Base-by-base conservation (phyloP, 2,797 vertebrate genomes). In the Percopsis omiscomaycus region DNA sequence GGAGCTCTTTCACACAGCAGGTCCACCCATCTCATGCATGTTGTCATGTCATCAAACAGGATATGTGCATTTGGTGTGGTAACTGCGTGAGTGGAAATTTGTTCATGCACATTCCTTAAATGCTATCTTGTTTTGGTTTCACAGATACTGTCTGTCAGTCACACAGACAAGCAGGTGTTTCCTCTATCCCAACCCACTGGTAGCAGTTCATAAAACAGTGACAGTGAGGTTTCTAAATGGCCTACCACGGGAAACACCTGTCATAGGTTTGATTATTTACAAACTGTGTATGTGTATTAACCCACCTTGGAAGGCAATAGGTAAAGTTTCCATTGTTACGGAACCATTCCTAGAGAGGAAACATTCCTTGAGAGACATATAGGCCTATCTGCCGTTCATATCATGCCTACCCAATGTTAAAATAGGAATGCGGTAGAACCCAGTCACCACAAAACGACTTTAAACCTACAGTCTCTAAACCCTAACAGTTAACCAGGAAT, bases 111-210 rank as follows among this genome's bases (percentile, higher is more conserved):
- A 74, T 78, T 55, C 69, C 16, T 68, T 71, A 59, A 58, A 70
- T 66, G 68, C 59, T 12, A 8, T 42, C n/a, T 30, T 37, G 22
- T 48, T 53, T 2, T 58, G 75, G 75, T 86, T 85, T 87, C 80
- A 68, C 61, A 70, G 79, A 86, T 68, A 69, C 75, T 65, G 6
- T 58, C 15, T 27, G 73, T 73, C 80, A 71, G 42, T 74, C 69
- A 71, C 29, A 46, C 32, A 37, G 32, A 37, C 32, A 37, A 37
- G 32, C 32, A 37, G 32, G 5, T 37, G 6, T 37, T 37, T 37
- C 32, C 32, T 37, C 8, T 8, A 5, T 8, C 8, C 5, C 32
- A 1, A 37, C 32, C 5, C 32, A 37, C 32, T 37, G 32, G 32
- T 37, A 37, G 1, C 4, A 37, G 32, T 37, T 37, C 8, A 37